Conservation (phyloP, 2,888 invertebrate genomes). For the Sphaerophoria rueppellii region DNA sequence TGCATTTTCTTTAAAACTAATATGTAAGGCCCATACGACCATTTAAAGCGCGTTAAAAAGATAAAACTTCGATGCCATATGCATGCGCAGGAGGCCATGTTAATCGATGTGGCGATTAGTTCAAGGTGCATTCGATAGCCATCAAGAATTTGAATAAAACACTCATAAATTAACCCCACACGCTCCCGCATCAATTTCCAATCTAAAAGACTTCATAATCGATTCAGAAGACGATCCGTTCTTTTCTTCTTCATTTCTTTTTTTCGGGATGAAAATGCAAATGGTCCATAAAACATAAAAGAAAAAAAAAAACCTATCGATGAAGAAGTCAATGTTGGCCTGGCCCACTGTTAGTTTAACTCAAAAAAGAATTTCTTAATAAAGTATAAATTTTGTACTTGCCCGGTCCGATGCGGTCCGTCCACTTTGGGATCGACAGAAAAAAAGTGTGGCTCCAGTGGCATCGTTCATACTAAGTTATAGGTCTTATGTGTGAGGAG, state of each 20-base stretch:
- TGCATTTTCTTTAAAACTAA: slow-evolving; percentile 29
- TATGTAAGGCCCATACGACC: not conserved
- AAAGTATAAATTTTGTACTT: not conserved
- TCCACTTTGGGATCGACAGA: not conserved
- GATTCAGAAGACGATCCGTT: slow-evolving; percentile 24
- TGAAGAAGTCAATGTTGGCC: slow-evolving; percentile 65
- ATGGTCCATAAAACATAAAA: slow-evolving; percentile 48
- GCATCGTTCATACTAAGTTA: not conserved
- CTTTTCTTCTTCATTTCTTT: not conserved
- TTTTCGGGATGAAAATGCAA: not conserved
- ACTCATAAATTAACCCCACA: slow-evolving; percentile 61
- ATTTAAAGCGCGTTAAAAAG: slow-evolving; percentile 17
- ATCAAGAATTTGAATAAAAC: slow-evolving; percentile 69
- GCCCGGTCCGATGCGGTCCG: not conserved
- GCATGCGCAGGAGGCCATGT: slow-evolving; percentile 43
- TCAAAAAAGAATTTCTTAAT: slow-evolving; percentile 39
- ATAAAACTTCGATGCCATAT: not conserved
- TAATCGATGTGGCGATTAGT: slow-evolving; percentile 67
- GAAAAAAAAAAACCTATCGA: slow-evolving; percentile 48
- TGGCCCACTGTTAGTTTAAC: slow-evolving; percentile 51
- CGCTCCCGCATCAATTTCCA: slow-evolving; percentile 6
- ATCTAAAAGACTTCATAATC: not conserved
- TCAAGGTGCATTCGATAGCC: slow-evolving; percentile 65
- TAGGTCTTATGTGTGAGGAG: too few relatives aligned
- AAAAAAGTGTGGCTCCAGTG: not conserved